A percentile compares a stretch with the other conserved stretches of the same genome.
Evolutionary conservation across 2,113 vertebrate species (phyloP).

Genomic region (Tetrao urogallus): DNA sequence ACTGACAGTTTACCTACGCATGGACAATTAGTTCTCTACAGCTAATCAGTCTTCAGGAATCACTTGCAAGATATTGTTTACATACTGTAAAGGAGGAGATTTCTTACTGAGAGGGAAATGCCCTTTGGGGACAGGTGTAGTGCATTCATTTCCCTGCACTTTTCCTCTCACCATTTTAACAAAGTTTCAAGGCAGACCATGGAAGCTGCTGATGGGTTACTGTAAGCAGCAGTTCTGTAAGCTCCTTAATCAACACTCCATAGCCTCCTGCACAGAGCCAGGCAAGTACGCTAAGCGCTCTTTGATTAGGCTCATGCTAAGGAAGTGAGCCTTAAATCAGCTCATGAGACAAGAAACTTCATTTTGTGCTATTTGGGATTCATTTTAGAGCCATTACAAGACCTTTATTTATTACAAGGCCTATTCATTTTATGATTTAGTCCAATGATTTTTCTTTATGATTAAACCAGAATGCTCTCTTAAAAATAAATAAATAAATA

Average conservation of each 20-base stretch:
- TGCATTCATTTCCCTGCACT: neutral
- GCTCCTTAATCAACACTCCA: neutral
- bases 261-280: neutral
- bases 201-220: neutral
- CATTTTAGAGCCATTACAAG: neutral
- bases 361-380: neutral
- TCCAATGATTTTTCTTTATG: neutral
- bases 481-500: neutral
- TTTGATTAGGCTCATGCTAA: slow-evolving; percentile 12
- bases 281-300: neutral
- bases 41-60: neutral
- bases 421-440: neutral
- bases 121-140: neutral
- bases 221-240: neutral
- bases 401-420: neutral
- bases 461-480: neutral
- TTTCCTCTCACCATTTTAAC: neutral
- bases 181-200: neutral
- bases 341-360: neutral
- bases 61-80: neutral
- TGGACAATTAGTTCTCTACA: neutral
- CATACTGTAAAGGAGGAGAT: neutral
- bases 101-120: neutral
- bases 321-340: neutral
- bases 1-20: neutral